phyloP scores from a whole-genome alignment of 2,888 invertebrate species.

The Laothoe populi region DNA sequence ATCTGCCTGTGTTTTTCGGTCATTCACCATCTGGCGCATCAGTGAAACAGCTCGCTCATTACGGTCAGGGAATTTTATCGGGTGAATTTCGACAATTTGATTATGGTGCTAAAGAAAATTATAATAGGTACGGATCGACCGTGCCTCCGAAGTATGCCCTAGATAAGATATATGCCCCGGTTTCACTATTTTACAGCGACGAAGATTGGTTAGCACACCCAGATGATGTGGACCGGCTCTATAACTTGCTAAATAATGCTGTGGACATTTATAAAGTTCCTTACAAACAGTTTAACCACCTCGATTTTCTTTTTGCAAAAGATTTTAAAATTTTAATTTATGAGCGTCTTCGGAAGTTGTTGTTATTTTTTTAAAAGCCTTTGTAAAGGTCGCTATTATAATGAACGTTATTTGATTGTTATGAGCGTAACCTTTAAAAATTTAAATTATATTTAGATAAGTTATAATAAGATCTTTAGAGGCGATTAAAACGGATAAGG shows the following conservation, averaged over 20 bases:
- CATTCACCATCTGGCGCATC: constrained; percentile 84
- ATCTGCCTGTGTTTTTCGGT: constrained; percentile 81
- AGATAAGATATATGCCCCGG: constrained; percentile 56
- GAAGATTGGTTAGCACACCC: constrained; percentile 88
- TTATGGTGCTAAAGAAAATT: constrained; percentile 57
- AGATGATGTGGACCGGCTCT: constrained; percentile 82
- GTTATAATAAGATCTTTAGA: too few relatives aligned
- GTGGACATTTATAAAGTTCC: constrained; percentile 84
- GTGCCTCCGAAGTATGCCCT: constrained; percentile 62
- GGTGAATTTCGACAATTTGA: constrained; percentile 63
- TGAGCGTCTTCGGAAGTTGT: constrained; percentile 28
- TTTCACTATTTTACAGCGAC: constrained; percentile 66
- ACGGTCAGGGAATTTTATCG: constrained; percentile 73
- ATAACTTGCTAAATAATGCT: constrained; percentile 78
- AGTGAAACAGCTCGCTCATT: constrained; percentile 80
- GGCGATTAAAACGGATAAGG: too few relatives aligned
- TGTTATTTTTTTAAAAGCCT: constrained; percentile 7
- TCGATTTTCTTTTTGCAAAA: constrained; percentile 68
- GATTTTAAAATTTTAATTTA: constrained; percentile 60
- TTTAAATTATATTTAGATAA: too few relatives aligned
- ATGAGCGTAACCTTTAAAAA: too few relatives aligned
- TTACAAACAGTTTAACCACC: constrained; percentile 71
- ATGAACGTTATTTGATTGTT: too few relatives aligned
- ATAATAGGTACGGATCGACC: constrained; percentile 52
- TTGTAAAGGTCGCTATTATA: neutral